Evolutionary conservation across 2,113 vertebrate genomes (phyloP).

Genomic region (Cranoglanis bouderius): DNA sequence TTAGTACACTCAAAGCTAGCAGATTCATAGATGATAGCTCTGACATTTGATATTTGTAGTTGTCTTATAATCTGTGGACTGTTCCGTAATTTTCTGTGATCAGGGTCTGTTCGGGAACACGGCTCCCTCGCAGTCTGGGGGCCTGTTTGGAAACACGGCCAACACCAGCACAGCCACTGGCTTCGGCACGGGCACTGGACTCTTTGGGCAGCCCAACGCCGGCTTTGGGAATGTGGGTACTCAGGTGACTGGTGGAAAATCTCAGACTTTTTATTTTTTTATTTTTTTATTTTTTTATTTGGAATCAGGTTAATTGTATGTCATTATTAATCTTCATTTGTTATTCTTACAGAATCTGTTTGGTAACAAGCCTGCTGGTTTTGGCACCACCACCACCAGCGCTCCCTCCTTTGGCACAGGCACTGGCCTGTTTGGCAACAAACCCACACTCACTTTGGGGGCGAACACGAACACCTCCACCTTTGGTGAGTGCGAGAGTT

Average conservation of each 20-base stretch:
- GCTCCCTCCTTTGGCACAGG: conserved; percentile 89
- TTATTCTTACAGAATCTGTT: conserved; percentile 84
- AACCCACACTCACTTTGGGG: conserved; percentile 78
- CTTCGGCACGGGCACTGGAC: conserved; percentile 80
- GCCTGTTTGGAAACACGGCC: conserved; percentile 85
- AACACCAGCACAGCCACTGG: conserved; percentile 85
- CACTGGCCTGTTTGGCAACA: conserved; percentile 87
- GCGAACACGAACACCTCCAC: conserved; percentile 75
- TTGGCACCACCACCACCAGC: conserved; percentile 92
- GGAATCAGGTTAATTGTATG: background rate
- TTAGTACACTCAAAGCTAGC: conserved; percentile 60
- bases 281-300: too few species aligned
- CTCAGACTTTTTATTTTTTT: background rate
- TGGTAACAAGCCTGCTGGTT: conserved; percentile 87
- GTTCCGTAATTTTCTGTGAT: background rate
- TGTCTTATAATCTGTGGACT: background rate
- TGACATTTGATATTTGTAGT: background rate
- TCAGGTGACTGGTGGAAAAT: conserved; percentile 72
- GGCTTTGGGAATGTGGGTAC: conserved; percentile 85
- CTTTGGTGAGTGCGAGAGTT: conserved; percentile 70
- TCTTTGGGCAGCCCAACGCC: conserved; percentile 84
- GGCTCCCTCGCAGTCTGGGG: conserved; percentile 79
- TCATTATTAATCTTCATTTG: too few species aligned
- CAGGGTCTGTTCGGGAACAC: conserved; percentile 92
- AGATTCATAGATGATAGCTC: background rate